Percentiles rank a stretch among this genome's conserved stretches.
Conservation (phyloP, 2,888 invertebrate species). For the Sarcophaga rosellei region DNA sequence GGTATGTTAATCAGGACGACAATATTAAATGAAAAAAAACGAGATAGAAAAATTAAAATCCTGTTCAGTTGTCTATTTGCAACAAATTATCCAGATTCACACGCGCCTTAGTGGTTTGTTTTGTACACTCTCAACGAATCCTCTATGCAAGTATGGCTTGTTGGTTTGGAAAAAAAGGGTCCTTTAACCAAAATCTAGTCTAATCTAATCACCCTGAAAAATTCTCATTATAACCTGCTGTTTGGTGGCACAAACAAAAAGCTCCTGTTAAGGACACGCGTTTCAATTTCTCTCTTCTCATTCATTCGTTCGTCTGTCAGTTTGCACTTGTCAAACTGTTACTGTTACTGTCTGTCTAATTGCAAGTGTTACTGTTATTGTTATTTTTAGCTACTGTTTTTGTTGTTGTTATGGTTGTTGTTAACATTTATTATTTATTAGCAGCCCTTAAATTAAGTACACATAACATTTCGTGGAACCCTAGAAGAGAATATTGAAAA, state of each 20-base stretch:
- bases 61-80: slow-evolving; percentile 41
- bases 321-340: slow-evolving; percentile 69
- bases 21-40: slow-evolving; percentile 28
- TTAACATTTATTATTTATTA: slow-evolving; percentile 69
- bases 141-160: slow-evolving; percentile 10
- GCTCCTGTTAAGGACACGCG: slow-evolving; percentile 64
- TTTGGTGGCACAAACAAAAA: slow-evolving; percentile 35
- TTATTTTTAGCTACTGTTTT: neutral
- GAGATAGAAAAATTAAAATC: slow-evolving; percentile 5
- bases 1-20: slow-evolving; percentile 38
- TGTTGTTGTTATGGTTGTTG: slow-evolving; percentile 42
- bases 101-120: slow-evolving; percentile 69
- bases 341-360: slow-evolving; percentile 64
- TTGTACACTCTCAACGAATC: neutral
- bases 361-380: slow-evolving; percentile 64
- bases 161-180: slow-evolving; percentile 33
- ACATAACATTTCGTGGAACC: neutral
- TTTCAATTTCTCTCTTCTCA: slow-evolving; percentile 3
- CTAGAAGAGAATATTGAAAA: too few species aligned
- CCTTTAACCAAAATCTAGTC: neutral
- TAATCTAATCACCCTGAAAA: slow-evolving; percentile 64
- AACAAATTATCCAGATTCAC: slow-evolving; percentile 66
- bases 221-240: slow-evolving; percentile 62
- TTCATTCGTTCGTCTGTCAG: neutral
- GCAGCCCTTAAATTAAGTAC: slow-evolving; percentile 65